Conservation (phyloP, 2,113 vertebrate genomes). For the Megaceryle torquata region DNA sequence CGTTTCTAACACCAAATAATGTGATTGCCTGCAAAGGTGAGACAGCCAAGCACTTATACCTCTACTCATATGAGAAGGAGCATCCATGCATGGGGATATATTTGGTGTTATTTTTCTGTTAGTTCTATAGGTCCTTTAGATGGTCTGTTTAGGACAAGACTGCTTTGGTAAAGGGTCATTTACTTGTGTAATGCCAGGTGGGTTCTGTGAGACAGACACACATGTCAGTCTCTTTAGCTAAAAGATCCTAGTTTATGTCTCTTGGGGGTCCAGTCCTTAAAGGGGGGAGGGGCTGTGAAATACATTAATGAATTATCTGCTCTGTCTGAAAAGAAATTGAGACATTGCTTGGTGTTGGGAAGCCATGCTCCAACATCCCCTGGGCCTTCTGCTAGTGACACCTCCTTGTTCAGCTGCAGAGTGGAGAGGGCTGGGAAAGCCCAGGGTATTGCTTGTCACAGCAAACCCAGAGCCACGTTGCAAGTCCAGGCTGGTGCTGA, state of each 20-base stretch:
- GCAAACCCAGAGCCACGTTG: neutral
- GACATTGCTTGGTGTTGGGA: neutral
- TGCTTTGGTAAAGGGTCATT: neutral
- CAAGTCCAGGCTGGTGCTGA: neutral
- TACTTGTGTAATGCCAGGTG: neutral
- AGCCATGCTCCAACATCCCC: neutral
- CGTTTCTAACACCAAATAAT: neutral
- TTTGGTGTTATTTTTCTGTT: neutral
- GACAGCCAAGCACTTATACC: rapidly evolving
- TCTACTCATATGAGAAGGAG: neutral
- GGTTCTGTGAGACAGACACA: neutral
- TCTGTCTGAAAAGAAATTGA: neutral
- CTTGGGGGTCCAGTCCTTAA: neutral
- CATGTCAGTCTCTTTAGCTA: neutral
- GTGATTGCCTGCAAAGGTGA: neutral
- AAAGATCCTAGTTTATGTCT: neutral
- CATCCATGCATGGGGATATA: neutral
- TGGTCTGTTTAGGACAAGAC: neutral
- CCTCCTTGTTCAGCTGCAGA: neutral
- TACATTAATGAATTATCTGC: neutral
- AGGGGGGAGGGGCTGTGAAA: neutral
- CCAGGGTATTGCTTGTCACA: neutral
- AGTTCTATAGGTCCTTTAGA: neutral
- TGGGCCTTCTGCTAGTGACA: neutral
- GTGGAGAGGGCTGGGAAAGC: neutral